These are phyloP conservation scores for Aromia moschata DNA, from an alignment of 2,888 invertebrate genomes.

Conservation along the genomic window DNA sequence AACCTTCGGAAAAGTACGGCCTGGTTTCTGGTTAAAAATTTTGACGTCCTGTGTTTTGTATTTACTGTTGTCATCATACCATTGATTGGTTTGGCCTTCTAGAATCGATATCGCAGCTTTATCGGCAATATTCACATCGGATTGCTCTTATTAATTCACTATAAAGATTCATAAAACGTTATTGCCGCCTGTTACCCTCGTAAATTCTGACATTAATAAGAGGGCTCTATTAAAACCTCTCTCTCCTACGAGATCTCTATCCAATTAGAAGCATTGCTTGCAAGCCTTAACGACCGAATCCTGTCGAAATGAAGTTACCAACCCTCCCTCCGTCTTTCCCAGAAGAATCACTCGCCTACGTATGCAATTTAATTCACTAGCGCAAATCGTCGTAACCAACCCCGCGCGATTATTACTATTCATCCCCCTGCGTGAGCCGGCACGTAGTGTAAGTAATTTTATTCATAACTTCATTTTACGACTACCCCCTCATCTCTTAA, in stretches of 20 bases:
- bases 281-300: constrained; percentile 12
- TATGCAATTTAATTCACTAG: constrained; percentile 20
- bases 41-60: too few relatives aligned
- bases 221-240: neutral
- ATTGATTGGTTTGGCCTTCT: too few relatives aligned
- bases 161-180: too few relatives aligned
- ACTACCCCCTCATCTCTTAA: too few relatives aligned
- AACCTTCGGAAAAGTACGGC: too few relatives aligned
- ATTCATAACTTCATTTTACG: constrained; percentile 26
- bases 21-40: too few relatives aligned
- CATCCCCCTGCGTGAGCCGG: constrained; percentile 5
- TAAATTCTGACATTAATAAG: too few relatives aligned
- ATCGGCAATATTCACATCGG: too few relatives aligned
- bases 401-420: constrained; percentile 23
- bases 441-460: constrained; percentile 24
- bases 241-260: neutral
- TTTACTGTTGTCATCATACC: too few relatives aligned
- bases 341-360: constrained; percentile 23
- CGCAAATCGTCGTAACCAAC: constrained; percentile 6
- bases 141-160: too few relatives aligned
- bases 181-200: too few relatives aligned
- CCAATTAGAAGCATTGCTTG: neutral
- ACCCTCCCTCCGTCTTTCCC: constrained; percentile 5
- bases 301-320: constrained; percentile 14
- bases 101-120: too few relatives aligned